Base-by-base conservation (phyloP, 2,888 invertebrate genomes). In the Caenorhabditis panamensis region DNA sequence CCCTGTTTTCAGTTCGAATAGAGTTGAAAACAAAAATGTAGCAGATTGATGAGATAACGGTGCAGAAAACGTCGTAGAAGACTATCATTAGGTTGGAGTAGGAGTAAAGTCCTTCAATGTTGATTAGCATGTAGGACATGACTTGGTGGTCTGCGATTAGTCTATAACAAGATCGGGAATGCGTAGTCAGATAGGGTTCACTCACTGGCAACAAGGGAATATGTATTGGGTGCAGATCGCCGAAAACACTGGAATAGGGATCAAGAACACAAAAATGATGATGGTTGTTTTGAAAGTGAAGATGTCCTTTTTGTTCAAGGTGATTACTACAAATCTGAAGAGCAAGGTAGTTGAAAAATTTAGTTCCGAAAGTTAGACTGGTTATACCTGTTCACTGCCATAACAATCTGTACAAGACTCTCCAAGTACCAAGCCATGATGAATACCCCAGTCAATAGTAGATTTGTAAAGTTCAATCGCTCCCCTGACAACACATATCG, bases 341-440 rank as follows among this genome's bases (percentile, higher is more conserved):
- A 31, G 9, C 31, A 31, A 6, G 31, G 31, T n/a, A n/a, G n/a
- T n/a, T n/a, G n/a, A n/a, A n/a, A n/a, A n/a, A n/a, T n/a, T n/a
- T n/a, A n/a, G n/a, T n/a, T n/a, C n/a, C 9, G 31, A 9, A 31
- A 9, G 4, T 31, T 31, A 31, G 31, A 31, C 5, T 31, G 5
- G 31, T 31, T 9, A 6, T 9, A 31, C 31, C 31, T 31, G 31
- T 31, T 31, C 31, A 31, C 31, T 6, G 31, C 31, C 31, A 31
- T 31, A 31, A 31, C 31, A 31, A 31, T 31, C 9, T 77, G 68
- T 0, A 62, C 44, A 8, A 77, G 47, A 13, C 62, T 36, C 16
- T 53, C 61, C 53, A 68, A 44, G 22, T 68, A 77, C 76, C 76
- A 77, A 31, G 44, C 53, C 16, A 51, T 56, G 31, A 68, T 62